Base-by-base conservation (phyloP, 2,797 vertebrate genomes). In the Lindbergichthys nudifrons region DNA sequence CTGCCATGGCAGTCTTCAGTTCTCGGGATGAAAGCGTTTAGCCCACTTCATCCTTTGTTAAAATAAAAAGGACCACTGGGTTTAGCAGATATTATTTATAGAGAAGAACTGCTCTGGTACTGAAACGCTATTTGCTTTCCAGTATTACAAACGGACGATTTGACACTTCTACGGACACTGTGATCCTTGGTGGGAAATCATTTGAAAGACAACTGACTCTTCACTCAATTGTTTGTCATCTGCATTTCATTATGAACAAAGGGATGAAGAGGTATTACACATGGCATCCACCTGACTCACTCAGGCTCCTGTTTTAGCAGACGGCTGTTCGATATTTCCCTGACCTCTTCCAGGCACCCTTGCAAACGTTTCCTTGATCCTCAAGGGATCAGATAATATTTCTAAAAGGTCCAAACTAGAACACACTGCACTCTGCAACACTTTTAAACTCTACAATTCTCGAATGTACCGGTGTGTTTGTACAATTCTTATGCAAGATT, bases 61-160 rank as follows among this genome's bases (percentile, higher is more conserved):
- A 73, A 81, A 85, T 75, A 62, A 84, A 85, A 85, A 73, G 43
- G 46, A 80, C 79, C 69, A 73, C 66, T 80, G 72, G 68, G 69
- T 87, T 81, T 63, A 79, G 61, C 47, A 56, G 74, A 82, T 81
- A 81, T 81, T 76, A 88, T 90, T 91, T 81, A 79, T 83, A 85
- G 79, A 86, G 53, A 71, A 61, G 65, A 45, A 57, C 53, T 66
- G 79, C 74, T 75, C 82, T 82, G 77, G 74, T 77, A 21, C 58
- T 66, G 47, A 86, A 70, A 71, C 2, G 32, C 50, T 50, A 65
- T 74, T 84, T 77, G 58, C 65, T 84, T 80, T 86, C 70, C 80
- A 86, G 76, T 54, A 67, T 32, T 65, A 66, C 42, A 75, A 85
- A 77, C 78, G 75, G 79, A 79, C 86, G 83, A 36, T 57, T 84